A percentile compares a stretch with the other conserved stretches of the same genome.
Evolutionary conservation across 2,113 vertebrate genomes (phyloP).

Genomic region (Pangasianodon gigas): DNA sequence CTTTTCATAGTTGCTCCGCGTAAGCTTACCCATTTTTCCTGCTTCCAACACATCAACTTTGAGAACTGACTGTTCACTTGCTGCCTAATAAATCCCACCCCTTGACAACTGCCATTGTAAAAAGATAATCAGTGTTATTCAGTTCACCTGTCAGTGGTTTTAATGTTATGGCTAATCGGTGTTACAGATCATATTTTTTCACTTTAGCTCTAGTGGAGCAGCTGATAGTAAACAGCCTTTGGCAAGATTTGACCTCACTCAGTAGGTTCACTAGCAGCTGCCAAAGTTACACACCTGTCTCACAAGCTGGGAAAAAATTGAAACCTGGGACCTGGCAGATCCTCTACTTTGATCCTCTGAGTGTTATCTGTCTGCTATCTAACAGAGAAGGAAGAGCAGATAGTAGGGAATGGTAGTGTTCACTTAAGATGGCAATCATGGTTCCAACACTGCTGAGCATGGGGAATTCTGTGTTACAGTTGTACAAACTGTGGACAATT

Average conservation of each 20-base stretch:
- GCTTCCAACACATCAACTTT: no score
- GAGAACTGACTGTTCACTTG: no score
- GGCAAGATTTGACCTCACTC: conserved; percentile 29
- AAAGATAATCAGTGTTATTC: no score
- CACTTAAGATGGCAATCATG: background rate
- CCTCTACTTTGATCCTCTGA: background rate
- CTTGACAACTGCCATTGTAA: no score
- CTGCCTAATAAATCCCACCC: no score
- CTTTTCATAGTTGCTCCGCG: no score
- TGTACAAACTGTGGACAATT: background rate
- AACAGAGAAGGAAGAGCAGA: background rate
- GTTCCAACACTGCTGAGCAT: background rate
- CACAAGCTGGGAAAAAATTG: background rate
- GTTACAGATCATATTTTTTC: background rate
- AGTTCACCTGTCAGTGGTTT: no score
- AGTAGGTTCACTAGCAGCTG: background rate
- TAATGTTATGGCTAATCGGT: no score
- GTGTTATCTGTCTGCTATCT: background rate
- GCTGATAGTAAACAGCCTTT: conserved; percentile 4
- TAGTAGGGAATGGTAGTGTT: background rate
- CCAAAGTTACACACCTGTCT: conserved; percentile 3
- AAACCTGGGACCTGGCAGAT: background rate
- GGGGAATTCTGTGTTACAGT: background rate
- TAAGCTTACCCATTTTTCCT: no score
- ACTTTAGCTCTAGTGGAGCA: background rate